Base-by-base conservation (phyloP, 2,113 vertebrate species). In the Seriola rivoliana region DNA sequence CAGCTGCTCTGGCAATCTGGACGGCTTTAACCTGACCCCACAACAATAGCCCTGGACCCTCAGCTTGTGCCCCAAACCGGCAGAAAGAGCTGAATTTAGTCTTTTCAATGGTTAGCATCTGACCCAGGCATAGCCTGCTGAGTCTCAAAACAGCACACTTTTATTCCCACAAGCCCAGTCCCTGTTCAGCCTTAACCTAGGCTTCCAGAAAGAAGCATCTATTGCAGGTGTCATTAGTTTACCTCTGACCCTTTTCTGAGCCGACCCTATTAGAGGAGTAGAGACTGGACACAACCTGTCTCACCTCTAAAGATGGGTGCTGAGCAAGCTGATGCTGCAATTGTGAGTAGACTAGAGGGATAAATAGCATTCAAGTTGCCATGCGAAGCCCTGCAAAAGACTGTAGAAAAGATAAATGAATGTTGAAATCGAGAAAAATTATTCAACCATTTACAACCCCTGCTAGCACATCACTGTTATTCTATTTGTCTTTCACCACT, bases 41-140 rank as follows among this genome's bases (percentile, higher is more conserved):
- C 92, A 94, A 95, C 94, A 95, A 94, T 93, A 93, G 92, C 83
- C 73, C 86, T 74, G 64, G 90, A 95, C 91, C 93, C 86, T 80
- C 85, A 76, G 88, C 89, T 86, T 91, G 90, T 87, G 91, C 91
- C 91, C 89, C 85, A 84, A 82, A 91, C 91, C 79, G 32, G 74
- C 86, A 89, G 87, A 93, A 94, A 94, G 89, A 94, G 94, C 94
- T 94, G 94, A 95, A 95, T 94, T 90, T 85, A 91, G 94, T 94
- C 84, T 94, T 93, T 94, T 91, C 92, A 84, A 85, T 89, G 88
- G 91, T 93, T 88, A 91, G 81, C 52, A 4, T 70, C 90, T 95
- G 94, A 95, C 94, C 94, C 55, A 54, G 63, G 88, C 70, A 19
- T 90, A 87, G 93, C 85, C 87, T 85, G 85, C 87, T 85, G 79